Conservation (phyloP, 1,140 invertebrate genomes). For the Ruditapes philippinarum region DNA sequence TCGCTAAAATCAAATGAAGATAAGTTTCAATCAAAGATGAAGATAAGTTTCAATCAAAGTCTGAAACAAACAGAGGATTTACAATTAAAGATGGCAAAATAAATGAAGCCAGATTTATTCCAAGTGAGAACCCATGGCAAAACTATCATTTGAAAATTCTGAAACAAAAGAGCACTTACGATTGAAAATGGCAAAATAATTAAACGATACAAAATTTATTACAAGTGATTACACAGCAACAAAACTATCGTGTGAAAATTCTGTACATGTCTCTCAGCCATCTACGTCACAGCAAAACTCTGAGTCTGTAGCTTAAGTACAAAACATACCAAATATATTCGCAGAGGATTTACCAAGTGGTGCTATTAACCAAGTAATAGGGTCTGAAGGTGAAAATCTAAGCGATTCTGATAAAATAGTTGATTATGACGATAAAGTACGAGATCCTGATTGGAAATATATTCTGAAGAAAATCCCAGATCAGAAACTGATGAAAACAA, state of each 20-base stretch:
- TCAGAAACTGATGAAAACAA: conserved; percentile 20
- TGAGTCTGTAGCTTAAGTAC: neutral
- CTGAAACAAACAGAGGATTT: neutral
- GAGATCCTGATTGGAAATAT: conserved; percentile 8
- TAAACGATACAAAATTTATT: too few relatives aligned
- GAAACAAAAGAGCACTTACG: neutral
- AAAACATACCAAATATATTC: neutral
- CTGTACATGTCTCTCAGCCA: neutral
- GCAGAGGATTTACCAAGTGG: neutral
- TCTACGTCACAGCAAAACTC: neutral
- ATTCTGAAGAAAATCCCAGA: neutral
- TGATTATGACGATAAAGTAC: neutral
- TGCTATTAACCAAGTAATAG: neutral
- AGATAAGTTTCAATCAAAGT: too few relatives aligned
- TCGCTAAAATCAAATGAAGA: neutral
- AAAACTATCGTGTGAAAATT: neutral
- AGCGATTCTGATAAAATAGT: neutral
- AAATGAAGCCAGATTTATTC: neutral
- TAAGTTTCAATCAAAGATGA: too few relatives aligned
- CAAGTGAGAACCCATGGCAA: neutral
- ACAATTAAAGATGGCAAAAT: neutral
- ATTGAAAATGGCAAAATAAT: too few relatives aligned
- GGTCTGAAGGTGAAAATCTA: neutral
- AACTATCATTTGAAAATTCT: too few relatives aligned
- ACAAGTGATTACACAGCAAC: neutral